Evolutionary conservation across 2,797 vertebrate genomes (phyloP).

Genomic region (Chloroceryle inda): DNA sequence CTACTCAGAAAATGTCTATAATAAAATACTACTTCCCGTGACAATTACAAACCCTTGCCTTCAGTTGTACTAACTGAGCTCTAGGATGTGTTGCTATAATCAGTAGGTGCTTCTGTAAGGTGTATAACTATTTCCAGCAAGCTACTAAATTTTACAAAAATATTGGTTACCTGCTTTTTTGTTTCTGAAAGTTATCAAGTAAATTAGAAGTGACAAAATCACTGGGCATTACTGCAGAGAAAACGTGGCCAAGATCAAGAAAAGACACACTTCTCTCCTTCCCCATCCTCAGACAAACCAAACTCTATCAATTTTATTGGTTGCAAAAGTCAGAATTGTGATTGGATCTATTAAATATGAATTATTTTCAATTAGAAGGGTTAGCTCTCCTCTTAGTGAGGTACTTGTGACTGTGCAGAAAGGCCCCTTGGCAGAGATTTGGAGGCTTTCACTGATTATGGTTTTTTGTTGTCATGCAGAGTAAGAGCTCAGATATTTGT

Average conservation of each 20-base stretch:
- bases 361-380: not conserved
- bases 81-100: not conserved
- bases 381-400: not conserved
- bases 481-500: constrained; percentile 28
- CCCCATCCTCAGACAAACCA: not conserved
- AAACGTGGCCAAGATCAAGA: not conserved
- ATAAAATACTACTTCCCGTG: not conserved
- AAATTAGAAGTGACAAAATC: not conserved
- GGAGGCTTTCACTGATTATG: constrained; percentile 9
- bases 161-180: not conserved
- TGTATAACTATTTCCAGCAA: not conserved
- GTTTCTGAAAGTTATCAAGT: not conserved
- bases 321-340: not conserved
- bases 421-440: not conserved
- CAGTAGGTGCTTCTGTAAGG: not conserved
- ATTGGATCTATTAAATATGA: not conserved
- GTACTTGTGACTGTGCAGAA: not conserved
- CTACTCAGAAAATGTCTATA: not conserved
- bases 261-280: not conserved
- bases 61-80: not conserved
- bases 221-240: not conserved
- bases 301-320: not conserved
- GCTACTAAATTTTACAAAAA: not conserved
- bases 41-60: not conserved
- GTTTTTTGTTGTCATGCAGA: not conserved